Base-by-base conservation (phyloP, 1,140 invertebrate genomes). In the Pseudomyrmex sp. region DNA sequence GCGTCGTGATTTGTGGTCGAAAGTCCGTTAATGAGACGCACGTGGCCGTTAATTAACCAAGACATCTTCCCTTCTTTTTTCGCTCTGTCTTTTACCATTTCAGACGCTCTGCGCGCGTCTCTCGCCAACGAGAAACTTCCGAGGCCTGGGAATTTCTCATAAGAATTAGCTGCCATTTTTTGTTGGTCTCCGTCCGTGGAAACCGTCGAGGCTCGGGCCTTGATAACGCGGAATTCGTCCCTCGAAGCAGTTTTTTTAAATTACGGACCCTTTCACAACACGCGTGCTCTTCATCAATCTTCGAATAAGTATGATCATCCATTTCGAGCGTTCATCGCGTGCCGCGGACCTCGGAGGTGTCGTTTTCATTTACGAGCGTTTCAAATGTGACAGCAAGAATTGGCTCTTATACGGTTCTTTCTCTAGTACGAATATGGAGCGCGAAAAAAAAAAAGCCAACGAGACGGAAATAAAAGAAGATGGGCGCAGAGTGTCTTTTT, bases 21-120 rank as follows among this genome's bases (percentile, higher is more conserved):
- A 90, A 89, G 86, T 86, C 89, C 35, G 89, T 90, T 90, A 90
- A 90, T 90, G 89, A 90, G 89, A 90, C 89, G 89, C 89, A 90
- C 89, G 89, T 90, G 89, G 84, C 89, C 61, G 82, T 90, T 90
- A 90, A 90, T 90, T 90, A 90, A 90, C 85, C 66, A 79, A 66
- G 83, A 86, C 85, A 84, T 72, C 84, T 62, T 61, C 61, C 48
- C 59, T 69, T 46, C 79, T 62, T 13, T 46, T 46, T 75, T 65
- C 79, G 23, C 35, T 58, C n/a, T 15, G 46, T 63, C 61, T 63
- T 20, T 63, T 59, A 13, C 52, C 70, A 58, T 80, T 56, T 35
- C 35, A 7, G 7, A 18, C 46, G 56, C 50, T 26, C n/a, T 59
- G 52, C 48, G 48, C 59, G 59, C 59, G 44, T 50, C 15, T 50